Percentiles rank a stretch among this genome's conserved stretches.
phyloP scores from a whole-genome alignment of 2,888 invertebrate genomes.

The Xestia ashworthii region DNA sequence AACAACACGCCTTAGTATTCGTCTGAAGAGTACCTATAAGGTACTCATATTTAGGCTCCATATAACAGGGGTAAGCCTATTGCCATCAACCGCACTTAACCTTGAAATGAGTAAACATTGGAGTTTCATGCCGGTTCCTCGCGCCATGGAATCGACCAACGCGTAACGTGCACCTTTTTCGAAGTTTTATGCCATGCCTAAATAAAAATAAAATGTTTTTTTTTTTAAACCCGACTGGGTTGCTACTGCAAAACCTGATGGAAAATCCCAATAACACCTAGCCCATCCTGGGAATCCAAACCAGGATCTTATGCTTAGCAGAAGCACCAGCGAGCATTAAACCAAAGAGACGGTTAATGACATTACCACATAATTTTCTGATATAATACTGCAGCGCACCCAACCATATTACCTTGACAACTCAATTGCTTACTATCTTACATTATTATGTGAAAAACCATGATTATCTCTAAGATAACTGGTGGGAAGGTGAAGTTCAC shows the following conservation, averaged over 20 bases:
- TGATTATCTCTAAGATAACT: slow-evolving; percentile 69
- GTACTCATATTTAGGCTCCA: too few species aligned
- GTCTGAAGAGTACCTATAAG: too few species aligned
- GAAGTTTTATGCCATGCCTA: too few species aligned
- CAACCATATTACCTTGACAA: slow-evolving; percentile 56
- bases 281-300: not conserved
- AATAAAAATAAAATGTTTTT: too few species aligned
- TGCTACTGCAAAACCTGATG: not conserved
- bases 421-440: slow-evolving; percentile 59
- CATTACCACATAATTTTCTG: slow-evolving; percentile 3
- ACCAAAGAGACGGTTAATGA: not conserved
- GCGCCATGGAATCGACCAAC: too few species aligned
- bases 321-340: not conserved
- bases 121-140: too few species aligned
- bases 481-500: slow-evolving; percentile 78
- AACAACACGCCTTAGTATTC: too few species aligned
- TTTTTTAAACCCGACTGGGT: not conserved
- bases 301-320: not conserved
- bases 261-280: not conserved
- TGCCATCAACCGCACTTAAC: not conserved
- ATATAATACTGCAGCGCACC: slow-evolving; percentile 32
- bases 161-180: too few species aligned
- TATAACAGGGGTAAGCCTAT: not conserved
- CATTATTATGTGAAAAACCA: slow-evolving; percentile 53
- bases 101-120: too few species aligned